phyloP scores from a whole-genome alignment of 2,888 invertebrate species.

The Rhagonycha fulva region DNA sequence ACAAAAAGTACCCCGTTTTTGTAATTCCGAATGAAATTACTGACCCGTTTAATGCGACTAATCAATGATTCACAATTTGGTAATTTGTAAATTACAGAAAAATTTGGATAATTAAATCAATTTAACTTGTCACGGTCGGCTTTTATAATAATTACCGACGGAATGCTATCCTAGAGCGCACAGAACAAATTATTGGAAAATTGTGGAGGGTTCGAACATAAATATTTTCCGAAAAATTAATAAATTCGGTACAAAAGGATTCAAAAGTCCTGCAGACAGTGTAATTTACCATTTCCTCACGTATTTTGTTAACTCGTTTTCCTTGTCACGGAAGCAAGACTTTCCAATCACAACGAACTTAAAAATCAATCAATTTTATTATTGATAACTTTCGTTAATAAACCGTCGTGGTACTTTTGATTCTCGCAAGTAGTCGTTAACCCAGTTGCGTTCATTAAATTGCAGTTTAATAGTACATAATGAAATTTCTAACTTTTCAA shows the following conservation, averaged over 20 bases:
- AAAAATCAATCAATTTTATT: neutral
- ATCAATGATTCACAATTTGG: neutral
- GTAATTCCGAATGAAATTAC: neutral
- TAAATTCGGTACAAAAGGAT: neutral
- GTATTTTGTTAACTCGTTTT: neutral
- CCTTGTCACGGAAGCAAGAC: neutral
- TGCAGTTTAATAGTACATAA: neutral
- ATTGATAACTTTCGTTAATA: neutral
- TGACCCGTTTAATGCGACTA: neutral
- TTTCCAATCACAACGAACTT: neutral
- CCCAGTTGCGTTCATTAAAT: neutral
- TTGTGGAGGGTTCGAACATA: neutral
- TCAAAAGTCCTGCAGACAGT: neutral
- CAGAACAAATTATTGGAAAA: neutral
- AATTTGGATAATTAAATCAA: neutral
- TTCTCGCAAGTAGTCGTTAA: neutral
- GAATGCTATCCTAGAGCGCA: neutral
- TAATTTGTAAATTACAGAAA: neutral
- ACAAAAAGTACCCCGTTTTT: neutral
- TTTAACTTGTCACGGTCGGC: neutral
- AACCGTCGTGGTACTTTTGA: neutral
- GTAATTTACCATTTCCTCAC: neutral
- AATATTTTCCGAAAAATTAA: neutral
- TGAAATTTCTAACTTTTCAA: neutral
- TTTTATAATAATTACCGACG: neutral